These are phyloP conservation scores for Vulpes ferrilata DNA, from an alignment of 2,113 vertebrate genomes.

Conservation along the genomic window DNA sequence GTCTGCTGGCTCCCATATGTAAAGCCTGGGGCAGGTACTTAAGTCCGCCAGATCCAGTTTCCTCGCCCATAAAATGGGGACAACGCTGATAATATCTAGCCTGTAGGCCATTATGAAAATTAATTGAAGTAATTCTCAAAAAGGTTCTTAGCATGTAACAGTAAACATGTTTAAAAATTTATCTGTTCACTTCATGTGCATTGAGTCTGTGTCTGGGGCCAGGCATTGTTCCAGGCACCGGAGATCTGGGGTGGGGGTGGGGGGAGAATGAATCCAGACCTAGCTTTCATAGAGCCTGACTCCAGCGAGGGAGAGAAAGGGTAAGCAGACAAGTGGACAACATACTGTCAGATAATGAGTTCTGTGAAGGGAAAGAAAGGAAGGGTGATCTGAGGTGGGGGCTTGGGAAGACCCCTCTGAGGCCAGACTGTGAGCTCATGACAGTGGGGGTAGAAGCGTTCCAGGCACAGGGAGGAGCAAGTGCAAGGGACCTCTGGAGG, in stretches of 20 bases:
- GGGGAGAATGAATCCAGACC: background rate
- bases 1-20: background rate
- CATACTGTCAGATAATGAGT: background rate
- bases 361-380: background rate
- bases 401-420: background rate
- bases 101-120: background rate
- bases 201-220: background rate
- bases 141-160: background rate
- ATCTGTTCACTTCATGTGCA: background rate
- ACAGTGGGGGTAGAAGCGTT: background rate
- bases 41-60: background rate
- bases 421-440: background rate
- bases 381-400: background rate
- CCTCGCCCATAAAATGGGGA: background rate
- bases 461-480: background rate
- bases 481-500: background rate
- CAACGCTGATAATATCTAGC: background rate
- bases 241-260: background rate
- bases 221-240: background rate
- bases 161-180: background rate
- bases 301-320: background rate
- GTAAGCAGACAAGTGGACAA: background rate
- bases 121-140: background rate
- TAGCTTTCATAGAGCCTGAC: background rate
- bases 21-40: background rate